Base-by-base conservation (phyloP, 2,113 vertebrate genomes). In the Aphelocoma coerulescens region DNA sequence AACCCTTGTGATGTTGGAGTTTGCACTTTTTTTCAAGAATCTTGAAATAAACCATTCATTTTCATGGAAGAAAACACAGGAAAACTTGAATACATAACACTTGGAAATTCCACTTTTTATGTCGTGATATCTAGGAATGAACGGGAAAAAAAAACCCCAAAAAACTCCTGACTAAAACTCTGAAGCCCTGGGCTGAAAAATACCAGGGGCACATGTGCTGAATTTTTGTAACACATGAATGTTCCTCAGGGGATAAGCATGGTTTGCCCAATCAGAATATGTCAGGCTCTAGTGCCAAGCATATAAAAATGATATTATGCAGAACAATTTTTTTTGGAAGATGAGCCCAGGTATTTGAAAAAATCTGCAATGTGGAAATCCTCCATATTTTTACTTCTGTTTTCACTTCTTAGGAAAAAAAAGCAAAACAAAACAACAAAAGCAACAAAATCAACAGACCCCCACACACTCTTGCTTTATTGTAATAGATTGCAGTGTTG, bases 141-240 rank as follows among this genome's bases (percentile, higher is more conserved):
- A 65, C 4, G 3, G 2, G 1, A 1, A 7, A 16, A 15, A 18
- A 10, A 7, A 16, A 18, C n/a, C n/a, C n/a, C n/a, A n/a, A n/a
- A n/a, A n/a, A n/a, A 24, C 5, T 82, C 16, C 20, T 81, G 13
- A 37, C 30, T 75, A 75, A 72, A 89, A 19, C 7, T 63, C 32
- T 55, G 18, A 76, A 83, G 6, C 4, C 9, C 16, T 20, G 16
- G 92, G 27, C 7, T 72, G 41, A 83, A 88, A 90, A 72, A 46
- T n/a, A 39, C 6, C 3, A 12, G 28, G 11, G 3, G 1, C 23
- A 65, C 9, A 54, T n/a, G 58, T 49, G 9, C 5, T 30, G 39
- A 74, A 54, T 67, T 82, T 17, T 52, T 10, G 13, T 49, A 61
- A 5, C 35, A 65, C 16, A 23, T 49, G 43, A 79, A 46, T 1